Base-by-base conservation (phyloP, 2,888 invertebrate species). In the Agrochola lota region DNA sequence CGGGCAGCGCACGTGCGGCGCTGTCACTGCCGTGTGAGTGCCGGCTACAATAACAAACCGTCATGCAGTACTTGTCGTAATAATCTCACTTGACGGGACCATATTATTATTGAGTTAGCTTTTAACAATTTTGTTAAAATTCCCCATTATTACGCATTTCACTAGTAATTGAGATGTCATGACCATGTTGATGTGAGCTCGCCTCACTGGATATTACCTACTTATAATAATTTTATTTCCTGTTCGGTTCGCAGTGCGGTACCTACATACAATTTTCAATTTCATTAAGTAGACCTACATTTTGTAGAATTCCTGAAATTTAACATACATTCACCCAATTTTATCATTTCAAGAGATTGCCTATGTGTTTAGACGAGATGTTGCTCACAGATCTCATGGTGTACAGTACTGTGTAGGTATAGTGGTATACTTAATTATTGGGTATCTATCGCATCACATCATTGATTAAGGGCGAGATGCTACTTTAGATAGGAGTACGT, bases 401-500 rank as follows among this genome's bases (percentile, higher is more conserved):
- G 6, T 17, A 49, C 49, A 6, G 4, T 35, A 35, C 30, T 8
- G 26, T 17, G 26, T 23, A 23, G 49, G 35, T 20, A 3, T 23
- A 26, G 30, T 35, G n/a, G 11, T 23, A 55, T n/a, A 74, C 23
- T 43, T 46, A 17, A 23, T 60, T 8, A 43, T 17, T 9, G n/a
- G 20, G 17, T 11, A 57, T 4, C 35, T 46, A 43, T 30, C 46
- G 62, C 43, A 20, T 23, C 35, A 59, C 30, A 8, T 23, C 30
- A 62, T 35, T 71, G 70, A 64, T 68, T 46, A 60, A 7, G 7
- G 49, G 35, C n/a, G 69, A 83, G 84, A 86, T 83, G 68, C 43
- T 62, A 59, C 77, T 76, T 62, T 17, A 83, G 86, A 86, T 86
- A 83, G 20, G 26, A 62, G 35, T 30, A 49, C n/a, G 68, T 46